Base-by-base conservation (phyloP, 2,113 vertebrate species). In the Amazona vittata region DNA sequence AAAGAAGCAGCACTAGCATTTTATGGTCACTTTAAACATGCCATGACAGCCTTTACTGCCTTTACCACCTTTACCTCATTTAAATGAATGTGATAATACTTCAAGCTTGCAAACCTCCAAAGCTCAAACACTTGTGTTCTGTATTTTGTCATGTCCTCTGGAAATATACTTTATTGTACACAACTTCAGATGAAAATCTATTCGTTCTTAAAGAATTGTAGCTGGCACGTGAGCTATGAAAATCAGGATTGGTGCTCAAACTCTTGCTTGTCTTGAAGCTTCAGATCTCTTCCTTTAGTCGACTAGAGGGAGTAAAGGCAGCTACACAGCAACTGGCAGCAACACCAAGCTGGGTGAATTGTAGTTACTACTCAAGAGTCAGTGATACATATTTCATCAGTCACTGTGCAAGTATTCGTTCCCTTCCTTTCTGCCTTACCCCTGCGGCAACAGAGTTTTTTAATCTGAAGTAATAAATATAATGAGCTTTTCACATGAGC, bases 261-360 rank as follows among this genome's bases (percentile, higher is more conserved):
- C 74, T 59, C 19, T 26, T 39, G 70, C 28, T 52, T 33, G 44
- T 28, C 67, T 59, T 44, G 46, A 67, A 91, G 50, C 57, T 92
- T 65, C 76, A 64, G 5, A 55, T 3, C 12, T 4, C 6, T 57
- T 47, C 57, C 39, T 53, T 64, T 39, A 49, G 41, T 71, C 92
- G 80, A 87, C 74, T 79, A 89, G 92, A 92, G 83, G 89, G 83
- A 79, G 24, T 19, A 49, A 91, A 86, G 28, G n/a, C 31, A 93
- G 64, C 52, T 14, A 68, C 39, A 28, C 6, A 10, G 50, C 43
- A 88, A 78, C 0, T 31, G 43, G 60, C 52, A 89, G 60, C 35
- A 84, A 26, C 13, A 11, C 0, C 0, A 70, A 53, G 67, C 17
- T 55, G 59, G 13, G 25, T 80, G 46, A 85, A 43, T 0, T 35